Conservation (phyloP, 1,140 invertebrate genomes). For the Lepidurus apus region DNA sequence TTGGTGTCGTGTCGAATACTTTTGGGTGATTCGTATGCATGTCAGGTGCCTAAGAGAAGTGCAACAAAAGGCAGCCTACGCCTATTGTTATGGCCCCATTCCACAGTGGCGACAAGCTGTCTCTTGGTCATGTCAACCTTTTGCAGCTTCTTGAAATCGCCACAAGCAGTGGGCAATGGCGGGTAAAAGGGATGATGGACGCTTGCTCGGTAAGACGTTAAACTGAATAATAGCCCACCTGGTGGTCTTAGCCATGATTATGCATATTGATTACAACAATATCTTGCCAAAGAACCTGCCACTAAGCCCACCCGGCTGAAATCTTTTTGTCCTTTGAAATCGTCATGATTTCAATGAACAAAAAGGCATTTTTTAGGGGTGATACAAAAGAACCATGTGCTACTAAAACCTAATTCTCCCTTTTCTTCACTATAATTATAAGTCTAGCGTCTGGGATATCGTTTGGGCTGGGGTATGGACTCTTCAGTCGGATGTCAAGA, state of each 20-base stretch:
- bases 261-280: constrained; percentile 20
- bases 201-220: not conserved
- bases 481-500: constrained; percentile 7
- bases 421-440: constrained; percentile 12
- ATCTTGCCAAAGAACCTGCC: not conserved
- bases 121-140: constrained; percentile 8
- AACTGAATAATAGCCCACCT: not conserved
- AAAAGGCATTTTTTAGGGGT: not conserved
- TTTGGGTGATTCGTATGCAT: not conserved
- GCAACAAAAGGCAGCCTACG: not conserved
- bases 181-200: not conserved
- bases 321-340: not conserved
- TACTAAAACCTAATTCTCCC: not conserved
- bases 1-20: not conserved
- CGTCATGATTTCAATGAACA: not conserved
- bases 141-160: not conserved
- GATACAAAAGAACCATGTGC: not conserved
- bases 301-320: not conserved
- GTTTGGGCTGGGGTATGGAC: not conserved
- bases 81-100: constrained; percentile 13
- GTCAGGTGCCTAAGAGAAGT: not conserved
- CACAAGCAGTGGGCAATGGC: not conserved
- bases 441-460: not conserved
- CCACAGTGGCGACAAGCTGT: constrained; percentile 20
- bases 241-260: constrained; percentile 13